Evolutionary conservation across 37 sponge, comb jelly and placozoan species (phyloP).

Genomic region (Tethya wilhelma): DNA sequence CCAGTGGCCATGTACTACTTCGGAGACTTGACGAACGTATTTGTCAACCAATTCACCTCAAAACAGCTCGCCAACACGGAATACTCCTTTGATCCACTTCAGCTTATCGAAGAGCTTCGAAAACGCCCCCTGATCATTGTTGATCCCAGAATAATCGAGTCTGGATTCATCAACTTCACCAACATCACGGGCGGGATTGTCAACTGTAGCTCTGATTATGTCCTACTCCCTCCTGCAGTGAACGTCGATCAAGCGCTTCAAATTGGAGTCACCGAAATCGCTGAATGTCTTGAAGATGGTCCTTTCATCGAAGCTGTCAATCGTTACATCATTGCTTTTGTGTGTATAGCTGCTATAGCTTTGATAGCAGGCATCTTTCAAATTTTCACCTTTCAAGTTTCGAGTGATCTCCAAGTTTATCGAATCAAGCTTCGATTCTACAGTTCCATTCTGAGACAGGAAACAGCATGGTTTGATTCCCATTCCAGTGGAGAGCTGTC

Average conservation of each 20-base stretch:
- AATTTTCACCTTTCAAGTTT: slow-evolving; percentile 32
- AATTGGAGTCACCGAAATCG: background rate
- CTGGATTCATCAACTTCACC: slow-evolving; percentile 39
- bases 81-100: slow-evolving; percentile 21
- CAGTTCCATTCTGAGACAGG: slow-evolving; percentile 59
- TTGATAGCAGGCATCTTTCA: slow-evolving; percentile 43
- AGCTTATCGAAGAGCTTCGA: background rate
- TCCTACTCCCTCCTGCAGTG: slow-evolving; percentile 11
- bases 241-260: slow-evolving; percentile 10
- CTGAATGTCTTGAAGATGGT: slow-evolving; percentile 28
- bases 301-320: background rate
- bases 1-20: slow-evolving; percentile 60
- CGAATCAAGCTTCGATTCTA: slow-evolving; percentile 22
- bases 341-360: slow-evolving; percentile 8
- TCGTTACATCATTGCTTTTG: slow-evolving; percentile 2
- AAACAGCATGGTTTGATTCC: slow-evolving; percentile 72
- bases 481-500: slow-evolving; percentile 73
- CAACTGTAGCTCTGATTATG: slow-evolving; percentile 29
- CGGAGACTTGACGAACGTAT: slow-evolving; percentile 50
- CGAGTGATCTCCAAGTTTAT: slow-evolving; percentile 35
- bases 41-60: slow-evolving; percentile 42
- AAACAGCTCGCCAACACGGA: slow-evolving; percentile 14
- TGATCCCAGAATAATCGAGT: background rate
- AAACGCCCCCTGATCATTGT: slow-evolving; percentile 10
- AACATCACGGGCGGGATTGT: slow-evolving; percentile 36